Base-by-base conservation (phyloP, 2,113 vertebrate genomes). In the Channa argus region DNA sequence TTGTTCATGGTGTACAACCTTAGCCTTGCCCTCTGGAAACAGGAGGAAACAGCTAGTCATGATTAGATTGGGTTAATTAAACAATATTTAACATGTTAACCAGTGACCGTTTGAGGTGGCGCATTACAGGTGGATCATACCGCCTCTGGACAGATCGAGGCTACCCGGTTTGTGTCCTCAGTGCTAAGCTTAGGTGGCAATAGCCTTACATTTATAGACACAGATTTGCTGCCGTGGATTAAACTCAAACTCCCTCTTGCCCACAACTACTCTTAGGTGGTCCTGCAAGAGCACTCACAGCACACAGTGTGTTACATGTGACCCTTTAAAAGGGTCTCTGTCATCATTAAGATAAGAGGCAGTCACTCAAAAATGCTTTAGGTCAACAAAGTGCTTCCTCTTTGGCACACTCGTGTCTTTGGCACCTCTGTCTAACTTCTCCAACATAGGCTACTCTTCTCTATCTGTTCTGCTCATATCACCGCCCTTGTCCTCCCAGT, bases 261-360 rank as follows among this genome's bases (percentile, higher is more conserved):
- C 24, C 33, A 34, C 9, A 24, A 51, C 39, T 37, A 79, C 66
- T 68, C 69, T 45, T 36, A 8, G 50, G 85, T 74, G 77, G 81
- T 72, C 80, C 69, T 51, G 65, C 55, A 67, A 76, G 64, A 80
- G 64, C 68, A 63, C 84, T 75, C 83, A 62, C 69, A 87, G 60
- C 47, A 37, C 69, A 77, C 82, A 55, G 52, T 45, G 65, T 47
- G 82, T 80, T 70, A 80, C 79, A 71, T 77, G 80, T 91, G 93
- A 92, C 89, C 92, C 90, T 89, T 92, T 89, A 87, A 93, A 94
- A 93, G 91, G 89, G 80, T 88, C 79, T 73, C 83, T 89, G 90
- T 92, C 86, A 86, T 92, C 91, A 93, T 95, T 93, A 90, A 93
- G 94, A 94, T 94, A 94, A 93, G 79, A 83, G 74, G 68, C 78